Evolutionary conservation across 2,888 invertebrate genomes (phyloP), one percentile per base, ranked within the genome.

Genomic region (Drosophila austrosaltans): DNA sequence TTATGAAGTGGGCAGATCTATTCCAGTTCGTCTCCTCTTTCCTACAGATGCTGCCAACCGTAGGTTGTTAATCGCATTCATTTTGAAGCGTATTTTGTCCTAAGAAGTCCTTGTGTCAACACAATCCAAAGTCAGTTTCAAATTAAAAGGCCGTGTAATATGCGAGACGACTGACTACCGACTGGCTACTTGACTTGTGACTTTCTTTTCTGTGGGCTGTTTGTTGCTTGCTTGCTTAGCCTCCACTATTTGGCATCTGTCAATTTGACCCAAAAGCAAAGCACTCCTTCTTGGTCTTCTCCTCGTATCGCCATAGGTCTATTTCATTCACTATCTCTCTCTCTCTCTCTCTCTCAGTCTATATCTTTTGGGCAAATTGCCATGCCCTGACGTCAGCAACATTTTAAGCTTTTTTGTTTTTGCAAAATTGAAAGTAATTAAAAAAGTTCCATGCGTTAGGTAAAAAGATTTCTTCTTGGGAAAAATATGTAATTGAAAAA

Each of bases 371-470:
- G 36, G 53, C 25, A 57, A 78, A 74, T 72, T 64, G 59, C 66
- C 67, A 61, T 22, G 7, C 57, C 57, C 67, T 72, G 74, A 74
- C 66, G 63, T 66, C 63, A 70, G 65, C 67, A 72, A 53, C 68
- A 65, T 63, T 57, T 53, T 20, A 42, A 48, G 48, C 16, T 25
- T 48, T 48, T 48, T 53, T 28, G 28, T 12, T 28, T 30, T 28
- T n/a, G 12, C 30, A 32, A 72, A 71, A 60, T 65, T 61, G 66
- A 81, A 81, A 76, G 68, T 78, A 80, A 82, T 80, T 81, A 80
- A 71, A 78, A 82, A 82, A 72, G 60, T 61, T 69, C 54, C 56
- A 57, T 36, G 36, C 48, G 48, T 48, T 48, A 57, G 59, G 40
- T 36, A 42, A 39, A 67, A 58, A 64, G 62, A 70, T 65, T 66